These are phyloP conservation scores for Sitobion miscanthi DNA, from an alignment of 1,140 invertebrate genomes.

Conservation along the genomic window DNA sequence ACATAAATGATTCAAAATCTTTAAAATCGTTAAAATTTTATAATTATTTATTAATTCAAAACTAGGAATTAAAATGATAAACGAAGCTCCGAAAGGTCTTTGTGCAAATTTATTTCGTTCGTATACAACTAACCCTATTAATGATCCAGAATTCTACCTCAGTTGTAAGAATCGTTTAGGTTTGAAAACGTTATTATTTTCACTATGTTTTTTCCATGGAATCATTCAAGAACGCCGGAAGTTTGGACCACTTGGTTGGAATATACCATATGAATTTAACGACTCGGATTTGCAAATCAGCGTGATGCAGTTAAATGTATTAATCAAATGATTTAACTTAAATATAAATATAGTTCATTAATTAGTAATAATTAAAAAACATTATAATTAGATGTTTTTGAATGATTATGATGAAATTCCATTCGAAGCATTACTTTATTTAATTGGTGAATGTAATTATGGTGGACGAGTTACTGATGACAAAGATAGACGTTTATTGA, in stretches of 20 bases:
- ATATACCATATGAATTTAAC: slow-evolving; percentile 94
- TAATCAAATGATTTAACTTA: not conserved
- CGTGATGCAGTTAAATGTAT: slow-evolving; percentile 76
- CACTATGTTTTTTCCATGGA: slow-evolving; percentile 91
- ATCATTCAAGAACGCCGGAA: slow-evolving; percentile 86
- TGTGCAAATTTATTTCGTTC: slow-evolving; percentile 86
- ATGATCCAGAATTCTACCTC: slow-evolving; percentile 73
- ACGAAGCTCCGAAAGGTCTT: slow-evolving; percentile 56
- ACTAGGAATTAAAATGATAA: slow-evolving; percentile 57
- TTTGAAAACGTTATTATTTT: slow-evolving; percentile 82
- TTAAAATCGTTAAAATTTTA: not conserved
- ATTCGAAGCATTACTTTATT: slow-evolving; percentile 26
- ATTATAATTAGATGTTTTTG: slow-evolving; percentile 72
- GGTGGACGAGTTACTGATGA: slow-evolving; percentile 93
- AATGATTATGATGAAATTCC: slow-evolving; percentile 60
- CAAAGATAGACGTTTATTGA: slow-evolving; percentile 84
- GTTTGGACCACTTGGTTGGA: slow-evolving; percentile 92
- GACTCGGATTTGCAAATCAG: slow-evolving; percentile 88
- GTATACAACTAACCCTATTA: slow-evolving; percentile 80
- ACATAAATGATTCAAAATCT: not conserved
- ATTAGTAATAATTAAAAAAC: slow-evolving; percentile 34
- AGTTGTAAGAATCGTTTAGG: slow-evolving; percentile 67
- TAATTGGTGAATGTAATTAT: slow-evolving; percentile 90
- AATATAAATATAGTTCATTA: not conserved
- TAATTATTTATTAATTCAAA: not conserved